Evolutionary conservation across 2,888 invertebrate species (phyloP).

Genomic region (Mimachlamys varia): DNA sequence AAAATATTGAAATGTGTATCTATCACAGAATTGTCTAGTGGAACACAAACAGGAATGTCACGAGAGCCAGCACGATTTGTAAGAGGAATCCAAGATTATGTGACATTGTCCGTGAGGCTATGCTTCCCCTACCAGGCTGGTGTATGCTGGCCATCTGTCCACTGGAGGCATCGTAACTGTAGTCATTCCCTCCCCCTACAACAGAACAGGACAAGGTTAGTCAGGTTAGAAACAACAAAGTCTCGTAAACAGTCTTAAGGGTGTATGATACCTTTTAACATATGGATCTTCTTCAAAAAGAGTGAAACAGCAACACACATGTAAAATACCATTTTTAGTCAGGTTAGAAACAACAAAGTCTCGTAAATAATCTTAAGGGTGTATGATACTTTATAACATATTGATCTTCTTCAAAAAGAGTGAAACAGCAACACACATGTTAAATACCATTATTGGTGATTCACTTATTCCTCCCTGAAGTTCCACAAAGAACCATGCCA

Average conservation of each 20-base stretch:
- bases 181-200: neutral
- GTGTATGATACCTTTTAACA: neutral
- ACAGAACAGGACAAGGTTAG: neutral
- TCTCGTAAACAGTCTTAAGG: neutral
- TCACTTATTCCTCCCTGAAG: too few species aligned
- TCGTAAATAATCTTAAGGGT: neutral
- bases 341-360: neutral
- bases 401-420: neutral
- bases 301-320: neutral
- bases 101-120: neutral
- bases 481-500: too few species aligned
- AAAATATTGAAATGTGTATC: neutral
- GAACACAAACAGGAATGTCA: conserved; percentile 29
- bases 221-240: neutral
- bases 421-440: neutral
- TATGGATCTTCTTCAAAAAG: neutral
- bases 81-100: neutral
- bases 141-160: neutral
- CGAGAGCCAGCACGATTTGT: neutral
- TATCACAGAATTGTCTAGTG: neutral
- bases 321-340: too few species aligned
- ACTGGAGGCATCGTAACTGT: conserved; percentile 21
- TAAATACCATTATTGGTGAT: too few species aligned
- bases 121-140: neutral
- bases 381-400: neutral